Evolutionary conservation across 2,888 invertebrate species (phyloP), one percentile per base, ranked within the genome.

Genomic region (Rambutsinella grinnellia): DNA sequence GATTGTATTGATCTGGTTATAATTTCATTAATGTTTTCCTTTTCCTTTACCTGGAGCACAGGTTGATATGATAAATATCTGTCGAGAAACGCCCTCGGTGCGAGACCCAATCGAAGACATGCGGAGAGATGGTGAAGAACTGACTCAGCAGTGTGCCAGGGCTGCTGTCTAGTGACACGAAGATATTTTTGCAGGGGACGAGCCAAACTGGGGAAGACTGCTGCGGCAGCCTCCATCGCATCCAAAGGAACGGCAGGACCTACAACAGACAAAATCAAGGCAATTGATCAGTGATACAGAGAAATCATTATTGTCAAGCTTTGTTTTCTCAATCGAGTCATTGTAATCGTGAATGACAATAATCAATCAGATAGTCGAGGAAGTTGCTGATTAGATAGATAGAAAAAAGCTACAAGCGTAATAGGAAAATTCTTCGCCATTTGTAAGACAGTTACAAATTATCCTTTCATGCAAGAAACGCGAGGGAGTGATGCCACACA

Each of bases 121-220:
- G 93, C 91, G 0, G 96, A 94, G 82, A 99, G 89, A 86, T 99
- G 97, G 47, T 91, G 91, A 61, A 99, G 88, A 69, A 99, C 97
- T 23, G 94, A 93, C 85, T 98, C 97, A 62, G 97, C 96, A 0
- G 96, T 94, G 87, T 99, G 97, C 67, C 96, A 89, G 0, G 98
- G 97, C 86, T 99, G 99, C 86, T 99, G 98, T 0, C 98, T 88
- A 0, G 99, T 99, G 1, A 97, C 94, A 10, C 98, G 91, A 74
- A 99, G 89, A 87, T 95, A 99, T 87, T 99, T 99, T 88, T 98
- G 98, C 80, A 99, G 89, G 1, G 99, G 95, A 71, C 97, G 91
- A 0, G 98, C 96, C 90, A 99, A 93, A 6, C 97, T 96, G 1
- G 98, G 98, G 86, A 99, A 99, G 69, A 99, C 96, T 0, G 98